Percentiles rank a stretch among this genome's conserved stretches.
These are phyloP conservation scores for Drosophila imparisetae DNA, from an alignment of 2,888 invertebrate species.

Conservation along the genomic window DNA sequence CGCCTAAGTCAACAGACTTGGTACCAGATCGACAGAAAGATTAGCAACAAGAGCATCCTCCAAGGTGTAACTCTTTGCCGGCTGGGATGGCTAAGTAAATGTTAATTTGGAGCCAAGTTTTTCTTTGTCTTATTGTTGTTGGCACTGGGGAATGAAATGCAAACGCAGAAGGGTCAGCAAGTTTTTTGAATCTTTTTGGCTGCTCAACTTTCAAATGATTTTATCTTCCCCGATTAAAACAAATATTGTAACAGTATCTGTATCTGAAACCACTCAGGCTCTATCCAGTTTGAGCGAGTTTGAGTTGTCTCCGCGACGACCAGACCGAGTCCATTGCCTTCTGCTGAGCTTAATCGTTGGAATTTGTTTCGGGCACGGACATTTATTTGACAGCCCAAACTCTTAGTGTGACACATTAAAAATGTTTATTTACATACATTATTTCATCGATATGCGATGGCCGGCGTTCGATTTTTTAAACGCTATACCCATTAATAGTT, in stretches of 20 bases:
- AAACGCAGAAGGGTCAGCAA: conserved; percentile 36
- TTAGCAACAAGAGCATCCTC: conserved; percentile 19
- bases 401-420: conserved; percentile 73
- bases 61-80: conserved; percentile 55
- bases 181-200: conserved; percentile 37
- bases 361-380: conserved; percentile 48
- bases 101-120: conserved; percentile 45
- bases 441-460: conserved; percentile 53
- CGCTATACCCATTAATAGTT: not conserved
- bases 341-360: conserved; percentile 59
- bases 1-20: conserved; percentile 63
- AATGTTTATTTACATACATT: conserved; percentile 52
- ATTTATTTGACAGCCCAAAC: conserved; percentile 75
- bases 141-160: conserved; percentile 44
- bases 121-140: conserved; percentile 35
- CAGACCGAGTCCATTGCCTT: conserved; percentile 32
- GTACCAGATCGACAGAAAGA: conserved; percentile 23
- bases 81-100: conserved; percentile 35
- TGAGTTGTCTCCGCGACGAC: not conserved
- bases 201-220: conserved; percentile 22
- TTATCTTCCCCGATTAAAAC: conserved; percentile 33
- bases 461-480: not conserved
- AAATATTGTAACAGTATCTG: conserved; percentile 42
- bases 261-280: conserved; percentile 21
- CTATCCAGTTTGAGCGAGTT: conserved; percentile 9